A percentile compares a stretch with the other conserved stretches of the same genome.
These are phyloP conservation scores for Caranx melampygus DNA, from an alignment of 2,113 vertebrate species.

Conservation along the genomic window DNA sequence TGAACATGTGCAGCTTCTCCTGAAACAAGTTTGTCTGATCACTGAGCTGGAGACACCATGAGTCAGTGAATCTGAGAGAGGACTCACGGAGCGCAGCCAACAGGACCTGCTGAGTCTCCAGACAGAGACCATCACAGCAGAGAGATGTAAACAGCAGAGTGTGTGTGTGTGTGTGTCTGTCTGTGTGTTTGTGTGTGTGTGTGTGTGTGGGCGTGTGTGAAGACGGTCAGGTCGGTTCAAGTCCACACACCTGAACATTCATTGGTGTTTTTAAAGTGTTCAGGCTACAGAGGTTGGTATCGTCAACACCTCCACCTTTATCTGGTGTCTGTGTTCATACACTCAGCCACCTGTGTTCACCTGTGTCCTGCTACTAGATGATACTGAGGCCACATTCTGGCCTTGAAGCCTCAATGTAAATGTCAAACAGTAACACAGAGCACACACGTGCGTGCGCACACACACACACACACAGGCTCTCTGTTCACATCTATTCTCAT, in stretches of 20 bases:
- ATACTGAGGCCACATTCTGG: slow-evolving; percentile 25
- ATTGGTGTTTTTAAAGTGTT: neutral
- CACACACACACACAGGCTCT: neutral
- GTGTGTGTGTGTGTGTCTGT: no score
- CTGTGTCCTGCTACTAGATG: neutral
- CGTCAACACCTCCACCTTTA: neutral
- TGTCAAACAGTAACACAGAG: slow-evolving; percentile 39
- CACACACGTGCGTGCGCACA: no score
- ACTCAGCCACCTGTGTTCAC: neutral
- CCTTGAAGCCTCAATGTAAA: slow-evolving; percentile 33
- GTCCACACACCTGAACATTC: slow-evolving; percentile 7
- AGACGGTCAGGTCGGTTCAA: neutral
- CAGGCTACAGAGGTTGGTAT: slow-evolving; percentile 19
- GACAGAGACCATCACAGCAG: slow-evolving; percentile 30
- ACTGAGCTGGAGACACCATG: neutral
- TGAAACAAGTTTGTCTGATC: neutral
- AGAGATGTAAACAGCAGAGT: slow-evolving; percentile 48
- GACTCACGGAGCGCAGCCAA: slow-evolving; percentile 63
- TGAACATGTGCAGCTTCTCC: neutral
- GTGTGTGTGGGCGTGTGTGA: neutral
- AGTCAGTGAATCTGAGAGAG: slow-evolving; percentile 44
- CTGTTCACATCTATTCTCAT: slow-evolving; percentile 78
- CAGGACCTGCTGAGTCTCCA: slow-evolving; percentile 47
- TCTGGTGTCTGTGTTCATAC: neutral
- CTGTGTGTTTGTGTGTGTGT: no score